Conservation (phyloP, 2,113 vertebrate genomes). For the Acanthochromis polyacanthus region DNA sequence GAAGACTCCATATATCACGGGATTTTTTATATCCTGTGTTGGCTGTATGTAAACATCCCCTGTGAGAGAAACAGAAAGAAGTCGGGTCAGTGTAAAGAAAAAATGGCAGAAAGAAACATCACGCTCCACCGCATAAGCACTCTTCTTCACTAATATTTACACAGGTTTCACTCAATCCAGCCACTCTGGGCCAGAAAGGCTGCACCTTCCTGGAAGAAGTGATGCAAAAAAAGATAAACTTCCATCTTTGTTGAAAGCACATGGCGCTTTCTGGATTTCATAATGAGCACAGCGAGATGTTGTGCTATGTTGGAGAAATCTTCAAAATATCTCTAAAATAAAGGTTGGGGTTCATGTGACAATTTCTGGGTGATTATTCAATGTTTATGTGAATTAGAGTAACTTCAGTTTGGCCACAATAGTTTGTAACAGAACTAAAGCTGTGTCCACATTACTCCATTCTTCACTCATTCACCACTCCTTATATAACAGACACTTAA, state of each 20-base stretch:
- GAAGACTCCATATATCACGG: conserved; percentile 96
- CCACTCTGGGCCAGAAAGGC: conserved; percentile 18
- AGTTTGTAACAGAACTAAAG: not conserved
- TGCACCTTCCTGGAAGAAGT: not conserved
- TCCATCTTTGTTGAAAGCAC: not conserved
- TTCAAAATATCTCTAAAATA: conserved; percentile 5
- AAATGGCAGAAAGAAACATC: conserved; percentile 31
- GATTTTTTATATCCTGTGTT: conserved; percentile 96
- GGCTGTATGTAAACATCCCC: conserved; percentile 98
- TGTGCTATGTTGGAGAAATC: conserved; percentile 16
- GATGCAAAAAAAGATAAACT: conserved; percentile 20
- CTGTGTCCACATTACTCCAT: no score
- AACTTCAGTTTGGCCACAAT: not conserved
- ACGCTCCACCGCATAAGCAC: conserved; percentile 26
- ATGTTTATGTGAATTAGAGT: conserved; percentile 19
- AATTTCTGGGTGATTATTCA: conserved; percentile 3
- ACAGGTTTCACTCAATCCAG: conserved; percentile 51
- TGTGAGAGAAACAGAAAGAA: conserved; percentile 78
- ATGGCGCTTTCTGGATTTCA: conserved; percentile 17
- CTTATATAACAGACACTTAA: no score
- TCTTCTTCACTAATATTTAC: conserved; percentile 67
- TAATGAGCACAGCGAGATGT: conserved; percentile 3
- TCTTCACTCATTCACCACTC: no score
- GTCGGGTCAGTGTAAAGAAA: conserved; percentile 52
- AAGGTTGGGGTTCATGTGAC: conserved; percentile 7